Evolutionary conservation across 2,888 invertebrate species (phyloP), one percentile per base, ranked within the genome.

Genomic region (Cataglyphis livida): DNA sequence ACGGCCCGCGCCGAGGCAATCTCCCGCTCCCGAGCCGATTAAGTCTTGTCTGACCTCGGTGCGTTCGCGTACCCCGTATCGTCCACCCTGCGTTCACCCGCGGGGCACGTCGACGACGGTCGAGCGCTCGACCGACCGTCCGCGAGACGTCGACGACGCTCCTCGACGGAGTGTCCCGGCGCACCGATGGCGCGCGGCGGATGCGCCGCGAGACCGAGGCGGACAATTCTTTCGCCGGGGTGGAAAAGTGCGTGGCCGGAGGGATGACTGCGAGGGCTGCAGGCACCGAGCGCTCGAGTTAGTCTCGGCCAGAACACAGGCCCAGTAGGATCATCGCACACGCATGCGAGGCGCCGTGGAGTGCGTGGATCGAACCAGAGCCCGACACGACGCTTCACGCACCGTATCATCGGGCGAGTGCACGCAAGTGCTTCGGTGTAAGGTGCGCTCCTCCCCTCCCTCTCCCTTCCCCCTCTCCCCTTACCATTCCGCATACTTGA

Each of bases 241-340:
- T 89, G 90, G 89, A 90, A 93, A 93, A 94, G 93, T 94, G 94
- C 94, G 94, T 93, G 92, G 90, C 90, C 92, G 93, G 94, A 94
- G 94, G 94, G 94, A 94, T 94, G 94, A 93, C 94, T 93, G 92
- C 91, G 93, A 93, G 93, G 93, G 93, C 93, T 93, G 93, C 93
- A 92, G 93, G 92, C 92, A 91, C 90, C 91, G 93, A 92, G 93
- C 92, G 92, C 92, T 93, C 93, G 93, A 93, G 94, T 93, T 94
- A 94, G 94, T 94, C 94, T 94, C 92, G 94, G 94, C 93, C 94
- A 93, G 94, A 94, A 92, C 93, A 93, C 94, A 94, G 94, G 94
- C 94, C 94, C 93, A 93, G 93, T 89, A 94, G 93, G 93, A 94
- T 93, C 93, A 90, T 86, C 89, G 92, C 87, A 86, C 84, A 91